Evolutionary conservation across 2,888 invertebrate species (phyloP).

Genomic region (Parasteatoda lunata): DNA sequence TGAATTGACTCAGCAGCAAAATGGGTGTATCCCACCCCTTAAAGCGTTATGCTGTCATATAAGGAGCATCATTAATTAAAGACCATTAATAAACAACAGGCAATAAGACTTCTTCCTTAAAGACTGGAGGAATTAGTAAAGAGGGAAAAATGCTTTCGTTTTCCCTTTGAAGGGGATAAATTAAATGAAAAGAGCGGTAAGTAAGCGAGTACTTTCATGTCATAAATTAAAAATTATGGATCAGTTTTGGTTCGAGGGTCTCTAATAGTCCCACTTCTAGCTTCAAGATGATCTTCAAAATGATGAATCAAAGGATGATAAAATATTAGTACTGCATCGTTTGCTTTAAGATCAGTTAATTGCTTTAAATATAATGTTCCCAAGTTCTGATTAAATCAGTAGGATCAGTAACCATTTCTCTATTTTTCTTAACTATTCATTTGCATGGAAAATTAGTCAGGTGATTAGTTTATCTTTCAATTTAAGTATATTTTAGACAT

Average conservation of each 20-base stretch:
- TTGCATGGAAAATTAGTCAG: no score
- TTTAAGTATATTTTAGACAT: no score
- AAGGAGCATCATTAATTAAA: constrained; percentile 43
- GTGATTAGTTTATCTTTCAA: no score
- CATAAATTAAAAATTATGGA: constrained; percentile 19
- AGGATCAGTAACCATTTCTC: no score
- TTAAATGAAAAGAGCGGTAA: background rate
- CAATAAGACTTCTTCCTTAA: constrained; percentile 17
- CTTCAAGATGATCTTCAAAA: background rate
- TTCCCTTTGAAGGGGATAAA: constrained; percentile 31
- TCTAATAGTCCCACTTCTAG: background rate
- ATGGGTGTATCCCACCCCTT: constrained; percentile 3
- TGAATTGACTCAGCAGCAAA: constrained; percentile 14
- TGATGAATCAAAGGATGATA: background rate
- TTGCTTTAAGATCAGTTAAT: no score
- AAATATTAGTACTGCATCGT: no score
- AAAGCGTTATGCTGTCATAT: constrained; percentile 14
- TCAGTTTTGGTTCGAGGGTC: background rate
- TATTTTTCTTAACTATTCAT: no score
- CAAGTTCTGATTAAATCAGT: no score
- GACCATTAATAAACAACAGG: constrained; percentile 41
- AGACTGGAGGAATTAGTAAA: background rate
- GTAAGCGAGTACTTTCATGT: constrained; percentile 6
- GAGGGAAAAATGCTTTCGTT: constrained; percentile 9
- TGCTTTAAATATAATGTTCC: no score